These are phyloP conservation scores for Trichogramma pretiosum DNA, from an alignment of 1,140 invertebrate species.

Conservation along the genomic window DNA sequence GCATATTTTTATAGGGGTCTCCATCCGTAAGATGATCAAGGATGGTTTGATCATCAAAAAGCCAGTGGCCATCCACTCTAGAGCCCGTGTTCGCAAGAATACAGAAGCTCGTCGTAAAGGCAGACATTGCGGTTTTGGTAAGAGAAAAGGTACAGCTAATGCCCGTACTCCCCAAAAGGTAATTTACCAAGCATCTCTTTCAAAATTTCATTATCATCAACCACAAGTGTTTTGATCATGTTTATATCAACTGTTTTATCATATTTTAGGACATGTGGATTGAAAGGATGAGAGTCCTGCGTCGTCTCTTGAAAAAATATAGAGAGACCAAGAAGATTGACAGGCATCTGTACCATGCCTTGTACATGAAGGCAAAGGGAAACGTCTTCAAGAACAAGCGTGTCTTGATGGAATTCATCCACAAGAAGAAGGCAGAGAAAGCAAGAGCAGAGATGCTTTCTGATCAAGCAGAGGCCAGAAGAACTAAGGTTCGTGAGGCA, in stretches of 20 bases:
- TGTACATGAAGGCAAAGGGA: constrained; percentile 99
- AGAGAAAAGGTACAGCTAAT: constrained; percentile 97
- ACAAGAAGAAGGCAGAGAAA: constrained; percentile 99
- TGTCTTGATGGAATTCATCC: constrained; percentile 99
- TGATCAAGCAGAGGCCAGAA: constrained; percentile 94
- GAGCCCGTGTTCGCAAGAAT: constrained; percentile 93
- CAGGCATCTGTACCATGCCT: constrained; percentile 91
- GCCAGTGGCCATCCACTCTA: constrained; percentile 95
- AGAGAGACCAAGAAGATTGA: constrained; percentile 98
- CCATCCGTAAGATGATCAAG: constrained; percentile 96
- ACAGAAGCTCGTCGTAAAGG: constrained; percentile 94
- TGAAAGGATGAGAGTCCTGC: constrained; percentile 90
- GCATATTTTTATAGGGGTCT: constrained; percentile 70
- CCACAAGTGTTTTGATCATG: too few species aligned
- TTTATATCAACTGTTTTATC: too few species aligned
- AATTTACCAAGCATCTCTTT: constrained; percentile 28
- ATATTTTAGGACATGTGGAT: constrained; percentile 91
- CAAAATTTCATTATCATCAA: too few species aligned
- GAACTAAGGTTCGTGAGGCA: constrained; percentile 91
- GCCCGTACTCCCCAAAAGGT: constrained; percentile 97
- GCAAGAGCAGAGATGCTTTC: constrained; percentile 92
- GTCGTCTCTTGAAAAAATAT: constrained; percentile 92
- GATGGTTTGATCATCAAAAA: constrained; percentile 99
- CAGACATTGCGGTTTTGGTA: constrained; percentile 97
- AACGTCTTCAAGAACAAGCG: constrained; percentile 99